Percentiles rank a stretch among this genome's conserved stretches.
phyloP scores from a whole-genome alignment of 2,113 vertebrate genomes.

The Okapia johnstoni region DNA sequence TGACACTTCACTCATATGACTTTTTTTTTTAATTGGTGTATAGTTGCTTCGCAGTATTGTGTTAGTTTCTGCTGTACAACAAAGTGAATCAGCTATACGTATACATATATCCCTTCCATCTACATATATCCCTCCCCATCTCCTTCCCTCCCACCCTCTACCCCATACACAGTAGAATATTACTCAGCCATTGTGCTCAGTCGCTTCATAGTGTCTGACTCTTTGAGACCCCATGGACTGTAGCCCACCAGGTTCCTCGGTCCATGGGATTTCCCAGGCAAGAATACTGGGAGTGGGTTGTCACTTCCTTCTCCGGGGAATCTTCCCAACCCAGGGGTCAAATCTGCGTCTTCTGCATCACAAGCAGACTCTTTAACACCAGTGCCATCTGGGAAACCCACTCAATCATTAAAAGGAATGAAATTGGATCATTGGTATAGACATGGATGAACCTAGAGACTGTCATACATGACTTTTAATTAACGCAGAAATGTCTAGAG shows the following conservation, averaged over 20 bases:
- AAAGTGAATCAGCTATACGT: background rate
- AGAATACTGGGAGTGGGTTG: background rate
- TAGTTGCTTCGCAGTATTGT: background rate
- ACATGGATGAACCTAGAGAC: background rate
- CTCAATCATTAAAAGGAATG: background rate
- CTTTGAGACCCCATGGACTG: background rate
- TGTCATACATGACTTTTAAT: background rate
- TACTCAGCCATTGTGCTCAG: background rate
- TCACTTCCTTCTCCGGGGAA: background rate
- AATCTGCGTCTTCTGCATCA: background rate
- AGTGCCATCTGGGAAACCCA: background rate
- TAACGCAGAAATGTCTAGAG: background rate
- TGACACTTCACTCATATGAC: background rate
- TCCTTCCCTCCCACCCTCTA: background rate
- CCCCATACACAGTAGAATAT: background rate
- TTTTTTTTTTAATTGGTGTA: background rate
- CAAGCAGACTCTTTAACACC: background rate
- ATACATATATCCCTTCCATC: background rate
- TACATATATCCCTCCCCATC: background rate
- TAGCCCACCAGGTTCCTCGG: accelerated
- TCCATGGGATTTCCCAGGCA: background rate
- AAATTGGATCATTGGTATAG: background rate
- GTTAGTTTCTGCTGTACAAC: background rate
- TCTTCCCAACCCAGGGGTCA: background rate
- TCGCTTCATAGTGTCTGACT: accelerated